A percentile compares a stretch with the other conserved stretches of the same genome.
These are phyloP conservation scores for Apamea anceps DNA, from an alignment of 2,888 invertebrate species.

Conservation along the genomic window DNA sequence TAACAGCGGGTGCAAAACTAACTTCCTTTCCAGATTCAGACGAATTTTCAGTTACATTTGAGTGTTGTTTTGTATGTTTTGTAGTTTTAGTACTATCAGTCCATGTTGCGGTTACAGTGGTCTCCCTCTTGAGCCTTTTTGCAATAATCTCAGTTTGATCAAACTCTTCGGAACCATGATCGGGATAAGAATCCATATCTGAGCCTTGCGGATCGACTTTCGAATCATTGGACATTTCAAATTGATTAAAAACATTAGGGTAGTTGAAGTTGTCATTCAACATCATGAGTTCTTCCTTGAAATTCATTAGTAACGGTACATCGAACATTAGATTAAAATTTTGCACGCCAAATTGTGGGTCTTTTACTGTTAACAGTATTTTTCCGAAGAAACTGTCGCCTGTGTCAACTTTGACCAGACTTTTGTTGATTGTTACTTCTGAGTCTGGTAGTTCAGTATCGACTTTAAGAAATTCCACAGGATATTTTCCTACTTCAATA, in stretches of 20 bases:
- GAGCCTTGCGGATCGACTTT: background rate
- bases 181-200: background rate
- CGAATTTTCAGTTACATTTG: background rate
- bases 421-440: constrained; percentile 33
- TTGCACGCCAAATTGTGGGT: constrained; percentile 33
- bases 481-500: accelerated
- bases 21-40: too few relatives aligned
- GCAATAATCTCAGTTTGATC: background rate
- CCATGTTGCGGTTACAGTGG: background rate
- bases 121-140: constrained; percentile 11
- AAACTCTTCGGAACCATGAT: background rate
- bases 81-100: background rate
- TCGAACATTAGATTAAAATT: constrained; percentile 41
- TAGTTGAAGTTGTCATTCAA: constrained; percentile 13
- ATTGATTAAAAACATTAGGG: constrained; percentile 2
- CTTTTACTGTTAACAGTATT: constrained; percentile 41
- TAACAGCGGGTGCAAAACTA: accelerated
- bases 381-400: constrained; percentile 31
- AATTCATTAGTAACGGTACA: constrained; percentile 43
- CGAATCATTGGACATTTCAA: constrained; percentile 5
- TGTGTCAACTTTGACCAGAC: background rate
- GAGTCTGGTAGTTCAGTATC: background rate
- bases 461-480: background rate
- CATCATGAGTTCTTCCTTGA: constrained; percentile 34
- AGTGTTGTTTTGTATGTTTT: too few relatives aligned